Base-by-base conservation (phyloP, 2,888 invertebrate genomes). In the Pammene aurita region DNA sequence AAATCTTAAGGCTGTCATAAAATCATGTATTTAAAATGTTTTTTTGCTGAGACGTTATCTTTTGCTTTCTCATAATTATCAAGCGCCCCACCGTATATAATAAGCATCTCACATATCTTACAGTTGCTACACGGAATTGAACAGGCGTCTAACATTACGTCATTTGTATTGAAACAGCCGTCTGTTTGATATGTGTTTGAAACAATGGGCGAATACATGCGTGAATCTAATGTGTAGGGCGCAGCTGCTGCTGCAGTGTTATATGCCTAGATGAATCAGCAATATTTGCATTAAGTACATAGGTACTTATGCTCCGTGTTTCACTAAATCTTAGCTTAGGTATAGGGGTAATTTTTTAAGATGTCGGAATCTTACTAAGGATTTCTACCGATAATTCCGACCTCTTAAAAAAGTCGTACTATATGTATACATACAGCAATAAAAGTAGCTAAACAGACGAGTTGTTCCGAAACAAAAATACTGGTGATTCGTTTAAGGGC, bases 71-170 rank as follows among this genome's bases (percentile, higher is more conserved):
- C 38, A 38, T 38, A 38, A 38, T 38, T 38, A 38, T 38, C 38
- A 38, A 54, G 44, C 60, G 52, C 60, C 66, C 5, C 18, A 0
- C 18, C 11, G 1, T n/a, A 44, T n/a, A 1, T 6, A 11, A 13
- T 50, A 5, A 41, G 10, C 34, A 54, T n/a, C 14, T 48, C 18
- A 0, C 13, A 35, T 41, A 61, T 55, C 46, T 5, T 11, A 2
- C 14, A 48, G 41, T 67, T 62, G 67, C 61, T 48, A 41, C 34
- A 38, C 38, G 11, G 5, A 26, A 41, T 41, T 7, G 9, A 14
- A 26, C 44, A 67, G 66, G 61, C 61, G 66, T 46, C 35, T 54
- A 13, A 50, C 7, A 34, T 18, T 38, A 56, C 7, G n/a, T 58
- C 26, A 34, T 60, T 46, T 11, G 60, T 46, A 14, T 14, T 48